Conservation (phyloP, 2,888 invertebrate species). For the Plebejus anna region DNA sequence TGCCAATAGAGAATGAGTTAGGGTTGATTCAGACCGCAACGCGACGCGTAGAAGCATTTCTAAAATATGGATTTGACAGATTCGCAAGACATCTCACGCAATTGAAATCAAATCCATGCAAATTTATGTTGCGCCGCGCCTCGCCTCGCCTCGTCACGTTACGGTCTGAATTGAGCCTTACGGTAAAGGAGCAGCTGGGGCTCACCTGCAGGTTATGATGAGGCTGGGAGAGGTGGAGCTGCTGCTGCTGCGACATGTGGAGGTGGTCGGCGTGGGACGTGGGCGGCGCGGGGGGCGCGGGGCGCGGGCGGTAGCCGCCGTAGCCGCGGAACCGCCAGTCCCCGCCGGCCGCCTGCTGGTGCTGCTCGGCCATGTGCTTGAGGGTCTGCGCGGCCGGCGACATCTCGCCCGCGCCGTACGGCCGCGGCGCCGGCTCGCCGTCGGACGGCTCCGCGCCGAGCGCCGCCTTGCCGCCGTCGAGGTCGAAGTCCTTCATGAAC, state of each 20-base stretch:
- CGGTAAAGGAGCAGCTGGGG: not conserved
- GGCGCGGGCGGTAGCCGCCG: slow-evolving; percentile 72
- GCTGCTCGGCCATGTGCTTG: slow-evolving; percentile 98
- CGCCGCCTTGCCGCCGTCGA: slow-evolving; percentile 65
- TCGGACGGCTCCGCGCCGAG: slow-evolving; percentile 67
- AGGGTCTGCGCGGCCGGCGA: slow-evolving; percentile 96
- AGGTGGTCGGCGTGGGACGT: slow-evolving; percentile 74
- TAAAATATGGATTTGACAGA: too few relatives aligned
- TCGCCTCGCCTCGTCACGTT: too few relatives aligned
- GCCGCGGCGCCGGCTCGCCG: slow-evolving; percentile 66
- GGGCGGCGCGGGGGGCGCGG: slow-evolving; percentile 58
- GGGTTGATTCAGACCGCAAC: not conserved
- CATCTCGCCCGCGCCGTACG: slow-evolving; percentile 83
- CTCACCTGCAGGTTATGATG: slow-evolving; percentile 89
- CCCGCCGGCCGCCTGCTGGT: slow-evolving; percentile 87
- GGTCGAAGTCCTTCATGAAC: slow-evolving; percentile 90
- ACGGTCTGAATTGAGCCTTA: too few relatives aligned
- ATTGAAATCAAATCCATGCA: too few relatives aligned
- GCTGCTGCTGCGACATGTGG: slow-evolving; percentile 93
- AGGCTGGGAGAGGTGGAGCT: slow-evolving; percentile 91
- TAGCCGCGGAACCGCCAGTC: slow-evolving; percentile 79
- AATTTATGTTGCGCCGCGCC: too few relatives aligned
- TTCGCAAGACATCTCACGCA: too few relatives aligned
- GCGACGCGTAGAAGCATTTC: too few relatives aligned
- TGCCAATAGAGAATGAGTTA: not conserved